A percentile compares a stretch with the other conserved stretches of the same genome.
Evolutionary conservation across 1,140 invertebrate genomes (phyloP).

Genomic region (Polypedilum vanderplanki): DNA sequence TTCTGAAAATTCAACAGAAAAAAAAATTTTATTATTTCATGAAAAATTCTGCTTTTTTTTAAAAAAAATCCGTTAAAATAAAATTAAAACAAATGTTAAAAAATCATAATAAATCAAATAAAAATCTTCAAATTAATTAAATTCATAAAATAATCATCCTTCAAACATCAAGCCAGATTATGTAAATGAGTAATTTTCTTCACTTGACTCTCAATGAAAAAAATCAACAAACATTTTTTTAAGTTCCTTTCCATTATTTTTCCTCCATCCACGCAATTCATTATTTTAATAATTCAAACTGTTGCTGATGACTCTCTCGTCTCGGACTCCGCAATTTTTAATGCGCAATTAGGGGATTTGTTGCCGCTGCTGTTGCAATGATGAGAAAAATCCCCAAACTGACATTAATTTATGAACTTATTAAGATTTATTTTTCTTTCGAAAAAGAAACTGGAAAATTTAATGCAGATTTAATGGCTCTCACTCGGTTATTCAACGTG

Average conservation of each 20-base stretch:
- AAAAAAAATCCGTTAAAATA: no score
- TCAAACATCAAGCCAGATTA: not conserved
- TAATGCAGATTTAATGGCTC: conserved; percentile 25
- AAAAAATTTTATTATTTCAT: no score
- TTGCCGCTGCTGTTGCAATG: not conserved
- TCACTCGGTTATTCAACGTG: not conserved
- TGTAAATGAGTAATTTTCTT: not conserved
- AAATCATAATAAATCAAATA: no score
- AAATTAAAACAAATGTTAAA: no score
- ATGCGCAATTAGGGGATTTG: conserved; percentile 20
- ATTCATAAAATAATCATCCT: conserved; percentile 6
- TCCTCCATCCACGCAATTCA: not conserved
- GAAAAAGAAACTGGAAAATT: not conserved
- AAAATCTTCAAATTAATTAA: no score
- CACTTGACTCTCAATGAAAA: not conserved
- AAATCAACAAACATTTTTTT: no score
- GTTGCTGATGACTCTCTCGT: conserved; percentile 8
- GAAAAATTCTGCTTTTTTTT: no score
- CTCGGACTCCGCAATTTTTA: not conserved
- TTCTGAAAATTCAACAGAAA: no score
- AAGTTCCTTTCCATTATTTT: no score
- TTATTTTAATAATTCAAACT: conserved; percentile 25
- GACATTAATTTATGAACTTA: conserved; percentile 28
- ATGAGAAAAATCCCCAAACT: conserved; percentile 20
- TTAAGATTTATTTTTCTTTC: conserved; percentile 7